phyloP scores from a whole-genome alignment of 2,797 vertebrate species.

The Sparidentex hasta region DNA sequence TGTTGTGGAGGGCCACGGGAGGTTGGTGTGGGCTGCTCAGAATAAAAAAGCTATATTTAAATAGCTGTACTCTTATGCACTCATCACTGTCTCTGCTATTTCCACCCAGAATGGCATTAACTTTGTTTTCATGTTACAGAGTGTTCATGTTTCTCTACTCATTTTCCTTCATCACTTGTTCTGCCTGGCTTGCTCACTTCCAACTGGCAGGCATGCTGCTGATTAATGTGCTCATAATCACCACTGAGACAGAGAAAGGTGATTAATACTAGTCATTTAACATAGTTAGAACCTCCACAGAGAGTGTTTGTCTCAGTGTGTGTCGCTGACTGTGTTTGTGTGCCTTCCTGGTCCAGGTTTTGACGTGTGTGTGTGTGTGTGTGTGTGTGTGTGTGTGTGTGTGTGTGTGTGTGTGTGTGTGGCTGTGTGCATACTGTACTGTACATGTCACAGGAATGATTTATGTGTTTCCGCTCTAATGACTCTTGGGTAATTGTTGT shows the following conservation, averaged over 20 bases:
- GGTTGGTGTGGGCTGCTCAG: slow-evolving; percentile 28
- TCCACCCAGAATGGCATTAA: slow-evolving; percentile 14
- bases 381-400: background rate
- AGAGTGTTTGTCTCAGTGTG: slow-evolving; percentile 49
- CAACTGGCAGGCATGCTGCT: slow-evolving; percentile 67
- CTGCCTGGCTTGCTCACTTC: slow-evolving; percentile 46
- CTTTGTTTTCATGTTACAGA: slow-evolving; percentile 20
- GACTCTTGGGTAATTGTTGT: slow-evolving; percentile 51
- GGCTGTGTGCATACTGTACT: slow-evolving; percentile 7
- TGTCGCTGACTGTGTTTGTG: slow-evolving; percentile 32
- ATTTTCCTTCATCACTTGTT: slow-evolving; percentile 23
- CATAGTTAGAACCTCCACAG: slow-evolving; percentile 50
- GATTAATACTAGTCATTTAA: slow-evolving; percentile 80
- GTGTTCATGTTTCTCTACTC: slow-evolving; percentile 12
- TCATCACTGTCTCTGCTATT: slow-evolving; percentile 13
- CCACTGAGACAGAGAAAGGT: slow-evolving; percentile 68
- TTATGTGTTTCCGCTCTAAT: slow-evolving; percentile 54
- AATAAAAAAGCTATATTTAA: slow-evolving; percentile 43
- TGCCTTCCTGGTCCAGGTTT: slow-evolving; percentile 11
- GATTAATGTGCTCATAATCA: slow-evolving; percentile 81
- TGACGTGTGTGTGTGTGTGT: background rate
- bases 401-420: background rate
- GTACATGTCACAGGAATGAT: slow-evolving; percentile 56
- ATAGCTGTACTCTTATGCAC: slow-evolving; percentile 29
- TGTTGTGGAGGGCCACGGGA: slow-evolving; percentile 25